phyloP scores from a whole-genome alignment of 1,140 invertebrate species.

The Metaphire vulgaris region DNA sequence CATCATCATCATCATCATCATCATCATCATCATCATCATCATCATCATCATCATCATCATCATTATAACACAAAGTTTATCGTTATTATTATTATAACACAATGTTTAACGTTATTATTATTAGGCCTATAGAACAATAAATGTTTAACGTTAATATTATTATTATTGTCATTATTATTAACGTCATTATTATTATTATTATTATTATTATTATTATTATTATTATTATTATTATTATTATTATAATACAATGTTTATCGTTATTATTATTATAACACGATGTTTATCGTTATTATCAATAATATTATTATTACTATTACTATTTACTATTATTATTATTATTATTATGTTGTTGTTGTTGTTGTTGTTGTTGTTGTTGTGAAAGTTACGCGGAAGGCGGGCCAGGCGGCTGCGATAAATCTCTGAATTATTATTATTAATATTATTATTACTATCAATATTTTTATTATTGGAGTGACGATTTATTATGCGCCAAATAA shows the following conservation, averaged over 20 bases:
- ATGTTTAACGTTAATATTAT: neutral
- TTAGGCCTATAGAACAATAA: neutral
- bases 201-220: neutral
- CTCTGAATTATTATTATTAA: too few species aligned
- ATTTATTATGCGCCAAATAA: too few species aligned
- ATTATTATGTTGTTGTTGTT: too few species aligned
- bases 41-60: constrained; percentile 3
- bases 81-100: neutral
- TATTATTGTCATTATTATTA: neutral
- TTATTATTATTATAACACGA: neutral
- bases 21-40: constrained; percentile 2
- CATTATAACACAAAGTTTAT: neutral
- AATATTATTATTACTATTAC: neutral
- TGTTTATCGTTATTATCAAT: too few species aligned
- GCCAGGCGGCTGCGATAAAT: too few species aligned
- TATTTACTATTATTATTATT: too few species aligned
- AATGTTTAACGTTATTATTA: too few species aligned
- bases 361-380: too few species aligned
- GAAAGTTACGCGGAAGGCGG: too few species aligned
- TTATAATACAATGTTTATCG: neutral
- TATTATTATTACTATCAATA: too few species aligned
- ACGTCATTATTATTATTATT: neutral
- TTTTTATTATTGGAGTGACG: too few species aligned
- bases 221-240: neutral
- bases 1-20: constrained; percentile 2